Conservation (phyloP, 2,888 invertebrate species). For the Drosophila acutilabella region DNA sequence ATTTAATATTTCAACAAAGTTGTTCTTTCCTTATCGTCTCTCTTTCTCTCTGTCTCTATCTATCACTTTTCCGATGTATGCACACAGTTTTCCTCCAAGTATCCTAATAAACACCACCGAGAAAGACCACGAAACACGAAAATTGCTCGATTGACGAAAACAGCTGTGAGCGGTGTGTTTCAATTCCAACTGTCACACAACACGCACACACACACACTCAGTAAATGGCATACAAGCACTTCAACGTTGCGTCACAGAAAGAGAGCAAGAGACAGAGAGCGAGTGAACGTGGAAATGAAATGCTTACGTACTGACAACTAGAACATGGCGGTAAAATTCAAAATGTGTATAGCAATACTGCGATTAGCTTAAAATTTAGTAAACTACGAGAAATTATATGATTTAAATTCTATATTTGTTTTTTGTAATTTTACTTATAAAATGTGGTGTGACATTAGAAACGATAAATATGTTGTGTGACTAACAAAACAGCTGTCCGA, state of each 20-base stretch:
- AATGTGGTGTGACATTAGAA: too few relatives aligned
- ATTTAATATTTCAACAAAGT: slow-evolving; percentile 12
- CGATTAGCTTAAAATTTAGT: too few relatives aligned
- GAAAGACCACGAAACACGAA: slow-evolving; percentile 47
- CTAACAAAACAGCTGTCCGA: too few relatives aligned
- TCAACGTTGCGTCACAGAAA: slow-evolving; percentile 1
- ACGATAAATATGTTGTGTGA: too few relatives aligned
- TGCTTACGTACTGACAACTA: slow-evolving; percentile 7
- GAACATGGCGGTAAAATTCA: neutral
- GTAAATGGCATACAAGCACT: neutral
- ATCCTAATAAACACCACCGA: slow-evolving; percentile 54
- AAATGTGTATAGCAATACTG: neutral
- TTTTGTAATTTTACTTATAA: too few relatives aligned
- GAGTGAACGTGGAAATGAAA: neutral
- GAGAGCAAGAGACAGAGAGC: too few relatives aligned
- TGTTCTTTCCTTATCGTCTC: neutral
- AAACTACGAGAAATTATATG: too few relatives aligned
- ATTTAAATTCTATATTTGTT: too few relatives aligned
- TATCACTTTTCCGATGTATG: neutral
- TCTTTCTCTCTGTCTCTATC: too few relatives aligned
- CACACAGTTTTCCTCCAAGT: slow-evolving; percentile 45
- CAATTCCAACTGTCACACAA: slow-evolving; percentile 19
- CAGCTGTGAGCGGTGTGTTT: slow-evolving; percentile 51
- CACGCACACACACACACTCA: neutral
- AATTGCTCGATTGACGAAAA: slow-evolving; percentile 53